Conservation (phyloP, 2,797 vertebrate genomes). For the Chloroceryle inda region DNA sequence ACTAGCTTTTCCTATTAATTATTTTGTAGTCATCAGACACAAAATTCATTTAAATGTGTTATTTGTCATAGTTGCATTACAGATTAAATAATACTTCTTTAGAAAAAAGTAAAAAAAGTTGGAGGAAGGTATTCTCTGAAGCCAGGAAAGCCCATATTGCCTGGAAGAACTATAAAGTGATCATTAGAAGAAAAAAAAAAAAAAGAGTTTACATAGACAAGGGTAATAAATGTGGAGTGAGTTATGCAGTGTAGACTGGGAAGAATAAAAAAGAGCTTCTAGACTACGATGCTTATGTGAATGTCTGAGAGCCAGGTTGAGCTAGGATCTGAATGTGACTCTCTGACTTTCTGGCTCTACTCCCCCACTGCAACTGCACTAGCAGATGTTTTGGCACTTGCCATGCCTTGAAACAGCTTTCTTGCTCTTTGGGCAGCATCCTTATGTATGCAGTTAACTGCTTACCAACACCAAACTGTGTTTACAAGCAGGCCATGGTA, state of each 20-base stretch:
- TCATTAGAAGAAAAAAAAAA: neutral
- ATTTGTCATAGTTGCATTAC: neutral
- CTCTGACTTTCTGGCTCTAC: neutral
- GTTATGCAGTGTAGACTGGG: rapidly evolving
- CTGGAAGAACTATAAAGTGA: neutral
- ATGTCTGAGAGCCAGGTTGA: rapidly evolving
- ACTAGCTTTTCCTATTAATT: neutral
- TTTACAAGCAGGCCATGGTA: neutral
- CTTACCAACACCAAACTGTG: neutral
- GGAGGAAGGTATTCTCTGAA: neutral
- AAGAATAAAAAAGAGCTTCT: neutral
- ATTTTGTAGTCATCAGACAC: neutral
- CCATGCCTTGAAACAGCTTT: neutral
- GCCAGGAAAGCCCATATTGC: neutral
- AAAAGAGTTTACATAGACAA: rapidly evolving
- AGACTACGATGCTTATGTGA: neutral
- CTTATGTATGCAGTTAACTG: neutral
- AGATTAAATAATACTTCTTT: neutral
- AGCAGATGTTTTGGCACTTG: neutral
- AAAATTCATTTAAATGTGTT: neutral
- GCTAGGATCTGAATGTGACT: rapidly evolving
- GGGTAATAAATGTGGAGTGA: neutral
- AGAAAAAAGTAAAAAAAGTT: neutral
- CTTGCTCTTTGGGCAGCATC: neutral
- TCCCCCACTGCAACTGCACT: too few species aligned